phyloP scores from a whole-genome alignment of 2,888 invertebrate species.

The Chymomyza procnemis region DNA sequence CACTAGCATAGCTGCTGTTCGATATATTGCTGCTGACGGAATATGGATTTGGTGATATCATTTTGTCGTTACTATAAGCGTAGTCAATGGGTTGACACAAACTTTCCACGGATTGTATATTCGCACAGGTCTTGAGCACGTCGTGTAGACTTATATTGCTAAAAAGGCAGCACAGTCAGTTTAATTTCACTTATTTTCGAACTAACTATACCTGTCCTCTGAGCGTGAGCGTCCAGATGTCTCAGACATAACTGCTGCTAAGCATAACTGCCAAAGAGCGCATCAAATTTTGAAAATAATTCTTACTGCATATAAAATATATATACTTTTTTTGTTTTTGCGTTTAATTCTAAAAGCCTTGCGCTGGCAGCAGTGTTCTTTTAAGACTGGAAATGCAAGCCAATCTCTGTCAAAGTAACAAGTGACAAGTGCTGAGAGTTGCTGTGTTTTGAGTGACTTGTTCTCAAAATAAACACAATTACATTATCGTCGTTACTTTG shows the following conservation, averaged over 20 bases:
- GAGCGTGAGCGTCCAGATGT: slow-evolving; percentile 57
- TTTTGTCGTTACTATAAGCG: slow-evolving; percentile 73
- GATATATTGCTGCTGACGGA: slow-evolving; percentile 60
- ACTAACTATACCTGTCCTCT: slow-evolving; percentile 48
- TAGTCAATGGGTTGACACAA: slow-evolving; percentile 52
- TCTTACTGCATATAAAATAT: not conserved
- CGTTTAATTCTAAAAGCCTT: not conserved
- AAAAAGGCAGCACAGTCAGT: not conserved
- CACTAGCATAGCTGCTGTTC: slow-evolving; percentile 63
- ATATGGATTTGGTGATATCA: slow-evolving; percentile 66
- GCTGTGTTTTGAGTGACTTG: slow-evolving; percentile 21
- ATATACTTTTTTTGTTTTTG: too few relatives aligned
- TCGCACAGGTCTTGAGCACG: slow-evolving; percentile 70
- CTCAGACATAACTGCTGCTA: slow-evolving; percentile 56
- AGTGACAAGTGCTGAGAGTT: slow-evolving; percentile 39
- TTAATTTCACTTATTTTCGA: not conserved
- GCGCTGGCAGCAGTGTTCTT: slow-evolving; percentile 28
- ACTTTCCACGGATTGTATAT: slow-evolving; percentile 70
- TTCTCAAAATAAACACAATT: slow-evolving; percentile 2
- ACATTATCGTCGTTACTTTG: not conserved
- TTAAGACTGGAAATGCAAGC: slow-evolving; percentile 51
- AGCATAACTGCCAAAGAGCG: not conserved
- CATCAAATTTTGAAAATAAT: not conserved
- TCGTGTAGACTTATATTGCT: slow-evolving; percentile 59
- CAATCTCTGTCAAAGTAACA: slow-evolving; percentile 31